phyloP scores from a whole-genome alignment of 2,797 vertebrate genomes.

The Masticophis lateralis region DNA sequence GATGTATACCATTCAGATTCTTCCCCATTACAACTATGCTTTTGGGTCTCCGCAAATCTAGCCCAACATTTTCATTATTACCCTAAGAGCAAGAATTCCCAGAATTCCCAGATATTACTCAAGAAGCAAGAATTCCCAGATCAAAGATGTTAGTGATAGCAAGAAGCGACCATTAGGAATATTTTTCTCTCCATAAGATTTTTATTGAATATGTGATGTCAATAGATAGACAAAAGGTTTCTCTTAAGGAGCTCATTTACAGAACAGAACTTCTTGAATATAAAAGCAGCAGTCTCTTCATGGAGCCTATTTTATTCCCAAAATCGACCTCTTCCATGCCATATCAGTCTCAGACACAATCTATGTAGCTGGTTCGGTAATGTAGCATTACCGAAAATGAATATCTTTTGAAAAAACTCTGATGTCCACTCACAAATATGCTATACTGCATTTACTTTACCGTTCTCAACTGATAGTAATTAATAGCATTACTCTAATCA shows the following conservation, averaged over 20 bases:
- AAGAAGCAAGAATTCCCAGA: background rate
- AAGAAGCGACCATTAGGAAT: background rate
- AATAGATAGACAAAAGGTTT: background rate
- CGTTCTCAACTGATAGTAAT: background rate
- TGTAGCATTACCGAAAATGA: background rate
- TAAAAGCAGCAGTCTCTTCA: background rate
- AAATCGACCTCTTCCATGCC: background rate
- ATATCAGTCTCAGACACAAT: background rate
- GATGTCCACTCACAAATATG: background rate
- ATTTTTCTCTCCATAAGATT: background rate
- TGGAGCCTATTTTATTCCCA: background rate
- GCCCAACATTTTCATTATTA: background rate
- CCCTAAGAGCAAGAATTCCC: background rate
- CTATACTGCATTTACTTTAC: background rate
- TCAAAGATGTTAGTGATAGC: background rate
- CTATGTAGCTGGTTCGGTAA: too few relatives aligned
- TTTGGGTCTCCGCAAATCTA: background rate
- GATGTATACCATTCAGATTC: background rate
- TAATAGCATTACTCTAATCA: background rate
- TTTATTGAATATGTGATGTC: background rate
- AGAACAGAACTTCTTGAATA: too few relatives aligned
- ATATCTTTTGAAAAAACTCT: background rate
- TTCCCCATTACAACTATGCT: background rate
- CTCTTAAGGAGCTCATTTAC: background rate
- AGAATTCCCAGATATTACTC: too few relatives aligned